A percentile compares a stretch with the other conserved stretches of the same genome.
Conservation (phyloP, 2,888 invertebrate species). For the Cecidostiba fungosa region DNA sequence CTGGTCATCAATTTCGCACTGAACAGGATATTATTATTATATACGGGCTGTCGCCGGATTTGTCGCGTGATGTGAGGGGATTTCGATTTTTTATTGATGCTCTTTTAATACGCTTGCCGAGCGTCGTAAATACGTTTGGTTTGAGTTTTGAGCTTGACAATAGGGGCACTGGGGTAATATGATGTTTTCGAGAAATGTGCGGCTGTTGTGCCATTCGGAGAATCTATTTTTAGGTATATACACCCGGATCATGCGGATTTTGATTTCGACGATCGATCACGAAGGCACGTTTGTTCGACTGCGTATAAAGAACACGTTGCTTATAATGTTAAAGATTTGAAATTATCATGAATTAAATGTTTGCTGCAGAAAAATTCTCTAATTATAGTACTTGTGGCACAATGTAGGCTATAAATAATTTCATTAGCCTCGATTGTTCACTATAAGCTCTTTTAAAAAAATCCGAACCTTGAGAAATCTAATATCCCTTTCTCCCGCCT, state of each 20-base stretch:
- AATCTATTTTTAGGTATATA: background rate
- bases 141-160: background rate
- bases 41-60: background rate
- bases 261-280: no score
- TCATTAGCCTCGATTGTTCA: background rate
- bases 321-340: no score
- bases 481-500: background rate
- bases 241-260: background rate
- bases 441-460: background rate
- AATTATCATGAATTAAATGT: no score
- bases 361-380: no score
- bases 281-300: background rate
- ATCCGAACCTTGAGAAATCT: background rate
- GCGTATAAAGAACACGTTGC: background rate
- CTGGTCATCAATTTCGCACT: constrained; percentile 36
- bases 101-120: constrained; percentile 19
- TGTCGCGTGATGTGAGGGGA: no score
- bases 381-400: background rate
- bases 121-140: background rate
- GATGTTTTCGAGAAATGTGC: background rate
- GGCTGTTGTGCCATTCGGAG: constrained; percentile 2
- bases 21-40: background rate
- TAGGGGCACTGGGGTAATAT: background rate
- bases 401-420: background rate
- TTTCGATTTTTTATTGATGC: constrained; percentile 16